These are phyloP conservation scores for Monochamus alternatus DNA, from an alignment of 2,888 invertebrate species.

Conservation along the genomic window DNA sequence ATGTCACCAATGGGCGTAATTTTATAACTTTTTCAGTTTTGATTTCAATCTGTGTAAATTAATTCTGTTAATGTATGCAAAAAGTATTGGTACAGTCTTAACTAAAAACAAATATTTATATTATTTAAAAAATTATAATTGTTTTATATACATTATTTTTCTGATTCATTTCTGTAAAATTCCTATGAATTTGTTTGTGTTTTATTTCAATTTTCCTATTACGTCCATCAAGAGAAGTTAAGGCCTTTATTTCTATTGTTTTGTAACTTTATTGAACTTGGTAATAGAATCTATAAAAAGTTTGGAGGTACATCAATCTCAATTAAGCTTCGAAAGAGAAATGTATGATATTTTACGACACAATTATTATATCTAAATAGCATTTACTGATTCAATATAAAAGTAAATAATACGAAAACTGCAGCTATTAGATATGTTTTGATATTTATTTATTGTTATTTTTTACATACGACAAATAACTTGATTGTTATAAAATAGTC, in stretches of 20 bases:
- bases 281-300: slow-evolving; percentile 31
- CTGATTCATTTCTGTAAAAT: too few relatives aligned
- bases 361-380: slow-evolving; percentile 27
- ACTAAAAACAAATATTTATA: too few relatives aligned
- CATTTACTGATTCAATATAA: slow-evolving; percentile 8
- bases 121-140: too few relatives aligned
- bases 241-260: slow-evolving; percentile 19
- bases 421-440: slow-evolving; percentile 10
- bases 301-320: slow-evolving; percentile 32
- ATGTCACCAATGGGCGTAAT: too few relatives aligned
- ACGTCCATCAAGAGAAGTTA: slow-evolving; percentile 13
- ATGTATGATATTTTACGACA: slow-evolving; percentile 29
- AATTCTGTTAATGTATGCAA: too few relatives aligned
- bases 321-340: slow-evolving; percentile 19
- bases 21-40: too few relatives aligned
- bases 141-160: neutral
- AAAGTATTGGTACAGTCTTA: too few relatives aligned
- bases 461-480: too few relatives aligned
- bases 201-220: too few relatives aligned
- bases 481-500: too few relatives aligned
- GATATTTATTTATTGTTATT: slow-evolving; percentile 2
- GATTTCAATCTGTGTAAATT: too few relatives aligned
- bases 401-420: neutral
- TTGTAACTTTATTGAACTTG: slow-evolving; percentile 26
- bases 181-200: too few relatives aligned